phyloP scores from a whole-genome alignment of 2,888 invertebrate genomes.

The Empis livida region DNA sequence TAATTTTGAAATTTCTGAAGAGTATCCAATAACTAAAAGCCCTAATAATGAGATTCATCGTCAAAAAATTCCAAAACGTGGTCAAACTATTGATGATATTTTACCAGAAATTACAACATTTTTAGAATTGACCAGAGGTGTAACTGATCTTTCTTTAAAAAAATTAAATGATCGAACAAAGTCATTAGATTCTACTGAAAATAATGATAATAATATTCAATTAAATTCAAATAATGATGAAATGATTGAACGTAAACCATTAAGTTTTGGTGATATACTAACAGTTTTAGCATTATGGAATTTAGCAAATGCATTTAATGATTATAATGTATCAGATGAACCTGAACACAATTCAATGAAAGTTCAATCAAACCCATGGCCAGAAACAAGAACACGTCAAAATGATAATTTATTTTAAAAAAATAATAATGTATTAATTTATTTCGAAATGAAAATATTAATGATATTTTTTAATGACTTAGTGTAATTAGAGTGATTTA shows the following conservation, averaged over 20 bases:
- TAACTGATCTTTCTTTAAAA: not conserved
- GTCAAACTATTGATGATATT: not conserved
- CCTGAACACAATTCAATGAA: not conserved
- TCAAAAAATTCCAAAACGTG: not conserved
- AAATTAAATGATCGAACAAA: not conserved
- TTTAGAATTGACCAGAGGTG: not conserved
- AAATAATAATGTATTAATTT: too few relatives aligned
- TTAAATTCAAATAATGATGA: not conserved
- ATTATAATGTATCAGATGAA: not conserved
- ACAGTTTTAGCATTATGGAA: conserved; percentile 5
- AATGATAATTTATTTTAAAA: too few relatives aligned
- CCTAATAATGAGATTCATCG: not conserved
- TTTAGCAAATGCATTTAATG: conserved; percentile 3
- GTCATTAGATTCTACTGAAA: not conserved
- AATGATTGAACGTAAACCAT: not conserved
- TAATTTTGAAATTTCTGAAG: not conserved
- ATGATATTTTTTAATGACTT: too few relatives aligned
- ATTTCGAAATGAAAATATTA: too few relatives aligned
- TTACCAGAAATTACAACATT: not conserved
- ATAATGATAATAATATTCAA: not conserved
- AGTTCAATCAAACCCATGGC: too few relatives aligned
- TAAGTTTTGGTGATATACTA: conserved; percentile 1
- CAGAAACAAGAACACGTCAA: too few relatives aligned
- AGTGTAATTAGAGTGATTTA: too few relatives aligned
- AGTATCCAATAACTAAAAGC: not conserved